phyloP scores from a whole-genome alignment of 2,113 vertebrate genomes.

The Reinhardtius hippoglossoides region DNA sequence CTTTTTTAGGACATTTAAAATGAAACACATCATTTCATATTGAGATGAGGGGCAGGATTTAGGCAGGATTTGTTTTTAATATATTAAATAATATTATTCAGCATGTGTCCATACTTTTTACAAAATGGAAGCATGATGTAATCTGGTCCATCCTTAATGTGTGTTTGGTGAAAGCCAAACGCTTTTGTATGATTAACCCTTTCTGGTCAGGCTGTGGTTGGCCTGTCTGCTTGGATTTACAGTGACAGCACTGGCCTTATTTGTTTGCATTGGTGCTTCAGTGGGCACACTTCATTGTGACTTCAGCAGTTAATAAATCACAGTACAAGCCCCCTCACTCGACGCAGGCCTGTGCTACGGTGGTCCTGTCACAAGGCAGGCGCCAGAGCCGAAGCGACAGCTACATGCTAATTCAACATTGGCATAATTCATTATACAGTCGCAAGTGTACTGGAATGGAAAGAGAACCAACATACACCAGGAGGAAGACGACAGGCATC shows the following conservation, averaged over 20 bases:
- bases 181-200: conserved; percentile 80
- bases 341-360: conserved; percentile 69
- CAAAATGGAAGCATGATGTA: conserved; percentile 18
- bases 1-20: too few species aligned
- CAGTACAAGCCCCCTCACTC: conserved; percentile 66
- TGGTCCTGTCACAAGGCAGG: conserved; percentile 83
- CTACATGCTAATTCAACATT: conserved; percentile 87
- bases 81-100: neutral
- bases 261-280: conserved; percentile 81
- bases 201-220: conserved; percentile 54
- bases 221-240: conserved; percentile 71
- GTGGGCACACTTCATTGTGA: conserved; percentile 79
- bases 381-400: conserved; percentile 82
- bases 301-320: conserved; percentile 85
- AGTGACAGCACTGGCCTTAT: conserved; percentile 72
- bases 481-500: conserved; percentile 75
- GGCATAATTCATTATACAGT: conserved; percentile 85
- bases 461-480: conserved; percentile 77
- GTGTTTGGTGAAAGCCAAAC: conserved; percentile 30
- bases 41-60: too few species aligned
- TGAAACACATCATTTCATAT: too few species aligned
- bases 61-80: too few species aligned
- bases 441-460: conserved; percentile 80
- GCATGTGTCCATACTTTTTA: neutral
- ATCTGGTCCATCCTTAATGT: neutral